phyloP scores from a whole-genome alignment of 2,888 invertebrate genomes.

The Brenthis hecate region DNA sequence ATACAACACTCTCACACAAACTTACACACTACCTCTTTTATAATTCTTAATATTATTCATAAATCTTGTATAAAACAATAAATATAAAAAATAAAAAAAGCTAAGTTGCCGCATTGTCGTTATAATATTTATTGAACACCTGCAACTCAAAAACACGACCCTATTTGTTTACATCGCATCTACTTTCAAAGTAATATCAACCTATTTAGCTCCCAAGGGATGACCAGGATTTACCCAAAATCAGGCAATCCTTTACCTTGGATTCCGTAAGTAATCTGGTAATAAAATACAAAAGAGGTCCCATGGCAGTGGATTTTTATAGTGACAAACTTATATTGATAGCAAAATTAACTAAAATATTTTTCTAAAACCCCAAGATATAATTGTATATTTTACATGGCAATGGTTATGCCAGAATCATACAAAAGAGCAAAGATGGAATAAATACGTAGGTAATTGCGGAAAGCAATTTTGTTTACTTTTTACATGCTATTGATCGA shows the following conservation, averaged over 20 bases:
- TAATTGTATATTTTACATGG: too few species aligned
- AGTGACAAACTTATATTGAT: slow-evolving; percentile 1
- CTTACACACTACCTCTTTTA: too few species aligned
- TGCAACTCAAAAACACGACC: too few species aligned
- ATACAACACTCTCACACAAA: too few species aligned
- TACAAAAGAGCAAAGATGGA: background rate
- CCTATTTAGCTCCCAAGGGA: slow-evolving; percentile 3
- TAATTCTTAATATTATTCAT: too few species aligned
- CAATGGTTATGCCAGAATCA: too few species aligned
- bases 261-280: slow-evolving; percentile 31
- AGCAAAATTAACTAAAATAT: background rate
- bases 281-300: slow-evolving; percentile 32
- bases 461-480: slow-evolving; percentile 56
- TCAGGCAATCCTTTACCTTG: slow-evolving; percentile 22
- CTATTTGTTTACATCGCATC: background rate
- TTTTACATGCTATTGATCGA: slow-evolving; percentile 64
- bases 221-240: slow-evolving; percentile 19
- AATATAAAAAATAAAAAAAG: too few species aligned
- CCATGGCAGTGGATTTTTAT: slow-evolving; percentile 6
- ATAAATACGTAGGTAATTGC: background rate
- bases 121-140: background rate
- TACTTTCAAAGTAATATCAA: slow-evolving; percentile 1
- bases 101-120: too few species aligned
- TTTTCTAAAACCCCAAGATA: background rate
- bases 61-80: too few species aligned